Percentiles rank a stretch among this genome's conserved stretches.
Conservation (phyloP, 2,797 vertebrate genomes). For the Halcyon leucocephala region DNA sequence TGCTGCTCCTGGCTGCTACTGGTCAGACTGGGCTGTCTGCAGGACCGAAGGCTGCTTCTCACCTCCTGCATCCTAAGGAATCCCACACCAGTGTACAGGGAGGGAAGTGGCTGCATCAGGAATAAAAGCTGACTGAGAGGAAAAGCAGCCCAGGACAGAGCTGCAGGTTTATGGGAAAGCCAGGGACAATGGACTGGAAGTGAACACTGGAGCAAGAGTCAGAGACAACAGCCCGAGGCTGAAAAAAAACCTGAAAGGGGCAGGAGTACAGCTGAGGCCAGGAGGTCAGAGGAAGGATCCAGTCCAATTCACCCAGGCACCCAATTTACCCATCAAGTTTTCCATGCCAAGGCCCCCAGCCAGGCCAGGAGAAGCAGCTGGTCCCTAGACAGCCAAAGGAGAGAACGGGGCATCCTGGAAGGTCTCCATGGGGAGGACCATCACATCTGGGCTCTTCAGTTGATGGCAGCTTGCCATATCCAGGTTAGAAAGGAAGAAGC, state of each 20-base stretch:
- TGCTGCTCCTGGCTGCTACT: background rate
- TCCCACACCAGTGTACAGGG: background rate
- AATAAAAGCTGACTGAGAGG: background rate
- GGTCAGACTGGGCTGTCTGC: background rate
- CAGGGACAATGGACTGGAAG: background rate
- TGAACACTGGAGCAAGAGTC: background rate
- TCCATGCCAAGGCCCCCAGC: background rate
- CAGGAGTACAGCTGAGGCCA: background rate
- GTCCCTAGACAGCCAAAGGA: background rate
- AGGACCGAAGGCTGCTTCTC: background rate
- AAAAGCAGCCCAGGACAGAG: background rate
- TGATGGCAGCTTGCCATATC: background rate
- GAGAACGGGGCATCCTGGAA: background rate
- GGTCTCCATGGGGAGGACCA: background rate
- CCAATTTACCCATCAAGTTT: background rate
- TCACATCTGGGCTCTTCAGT: background rate
- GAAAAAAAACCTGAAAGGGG: background rate
- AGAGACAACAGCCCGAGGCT: background rate
- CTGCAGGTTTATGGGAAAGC: background rate
- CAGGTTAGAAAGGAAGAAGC: constrained; percentile 15
- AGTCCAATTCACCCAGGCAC: background rate
- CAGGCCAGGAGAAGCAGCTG: background rate
- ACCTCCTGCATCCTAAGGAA: background rate
- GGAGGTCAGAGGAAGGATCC: background rate
- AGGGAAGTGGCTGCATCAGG: background rate